Percentiles rank a stretch among this genome's conserved stretches.
Evolutionary conservation across 2,888 invertebrate genomes (phyloP).

Genomic region (Erebia ligea): DNA sequence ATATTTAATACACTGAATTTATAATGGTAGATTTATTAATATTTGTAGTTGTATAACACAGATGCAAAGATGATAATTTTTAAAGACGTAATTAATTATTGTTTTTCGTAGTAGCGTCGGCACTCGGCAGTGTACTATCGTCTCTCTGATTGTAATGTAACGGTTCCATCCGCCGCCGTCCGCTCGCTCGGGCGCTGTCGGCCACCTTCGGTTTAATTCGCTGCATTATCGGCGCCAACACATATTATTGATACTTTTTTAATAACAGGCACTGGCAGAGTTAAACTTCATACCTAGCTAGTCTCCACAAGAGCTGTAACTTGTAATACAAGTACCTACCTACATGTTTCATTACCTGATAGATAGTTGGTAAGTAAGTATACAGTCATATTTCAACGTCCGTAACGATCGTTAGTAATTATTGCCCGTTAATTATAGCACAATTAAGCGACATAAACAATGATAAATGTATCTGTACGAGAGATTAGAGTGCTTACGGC

Average conservation of each 20-base stretch:
- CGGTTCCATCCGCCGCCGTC: too few species aligned
- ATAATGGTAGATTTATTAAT: too few species aligned
- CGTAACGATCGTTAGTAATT: conserved; percentile 45
- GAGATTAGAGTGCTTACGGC: conserved; percentile 24
- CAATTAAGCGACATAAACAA: conserved; percentile 37
- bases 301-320: not conserved
- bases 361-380: conserved; percentile 37
- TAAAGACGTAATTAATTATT: too few species aligned
- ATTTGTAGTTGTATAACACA: too few species aligned
- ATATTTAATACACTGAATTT: too few species aligned
- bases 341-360: conserved; percentile 30
- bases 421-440: conserved; percentile 37
- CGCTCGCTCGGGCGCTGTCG: too few species aligned
- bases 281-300: not conserved
- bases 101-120: too few species aligned
- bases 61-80: too few species aligned
- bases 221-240: too few species aligned
- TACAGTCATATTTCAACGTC: conserved; percentile 49
- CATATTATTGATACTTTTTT: not conserved
- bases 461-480: conserved; percentile 24
- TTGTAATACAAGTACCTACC: not conserved
- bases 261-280: not conserved
- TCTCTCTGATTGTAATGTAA: too few species aligned
- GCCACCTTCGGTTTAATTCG: too few species aligned
- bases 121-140: too few species aligned